Base-by-base conservation (phyloP, 2,113 vertebrate genomes). In the Callorhinus ursinus region DNA sequence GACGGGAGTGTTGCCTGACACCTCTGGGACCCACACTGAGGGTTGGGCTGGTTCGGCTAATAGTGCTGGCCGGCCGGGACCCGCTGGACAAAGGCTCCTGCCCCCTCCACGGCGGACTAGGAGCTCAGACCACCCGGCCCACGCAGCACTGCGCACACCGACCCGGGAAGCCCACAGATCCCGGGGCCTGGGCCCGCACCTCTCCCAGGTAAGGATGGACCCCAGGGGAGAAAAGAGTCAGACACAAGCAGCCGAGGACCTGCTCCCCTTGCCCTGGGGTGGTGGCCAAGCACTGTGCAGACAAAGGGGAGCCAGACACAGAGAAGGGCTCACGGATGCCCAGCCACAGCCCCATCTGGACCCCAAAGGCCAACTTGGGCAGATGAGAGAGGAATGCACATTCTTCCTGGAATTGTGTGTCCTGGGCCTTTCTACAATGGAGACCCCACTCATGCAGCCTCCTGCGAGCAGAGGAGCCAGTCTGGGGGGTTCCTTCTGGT, bases 81-180 rank as follows among this genome's bases (percentile, higher is more conserved):
- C 65, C 3, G 13, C 46, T 21, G 31, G 53, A 46, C 55, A 9
- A 42, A 24, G 10, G 18, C n/a, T 18, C 57, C 49, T 5, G 12
- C 26, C 13, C 19, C 88, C 81, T 31, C 28, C 61, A 18, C 1
- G 36, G 12, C 13, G 2, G 21, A 15, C 18, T 0, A 10, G 24
- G 49, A 39, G 39, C 19, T 33, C 53, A 24, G 6, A 36, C 1
- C 2, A 11, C 2, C 28, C 4, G n/a, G 51, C 42, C 36, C 2
- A 0, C 57, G 1, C 0, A 42, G 33, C 8, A 0, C n/a, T 4
- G n/a, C 65, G 21, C 57, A 24, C 16, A 11, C 22, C 0, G 7
- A 39, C 31, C 84, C 21, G 7, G 31, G 28, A 46, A 15, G 24
- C 16, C 42, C 51, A 33, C 24, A 33, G 79, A 59, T 2, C 42